Evolutionary conservation across 2,113 vertebrate species (phyloP).

Genomic region (Xyrauchen texanus): DNA sequence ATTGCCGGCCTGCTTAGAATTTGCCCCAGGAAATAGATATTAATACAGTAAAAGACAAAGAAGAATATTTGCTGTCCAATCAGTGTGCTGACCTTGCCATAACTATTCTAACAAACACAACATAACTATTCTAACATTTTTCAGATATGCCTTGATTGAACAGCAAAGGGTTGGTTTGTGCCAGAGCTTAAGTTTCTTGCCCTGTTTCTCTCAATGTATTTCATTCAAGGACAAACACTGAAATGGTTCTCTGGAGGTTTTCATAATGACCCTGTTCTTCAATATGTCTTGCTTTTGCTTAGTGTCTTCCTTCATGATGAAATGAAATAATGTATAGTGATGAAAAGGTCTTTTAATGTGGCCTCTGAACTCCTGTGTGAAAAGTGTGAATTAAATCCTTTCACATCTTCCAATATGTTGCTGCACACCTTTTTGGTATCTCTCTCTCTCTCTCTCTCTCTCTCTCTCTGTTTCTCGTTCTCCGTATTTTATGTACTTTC

Average conservation of each 20-base stretch:
- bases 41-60: too few species aligned
- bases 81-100: too few species aligned
- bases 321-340: constrained; percentile 35
- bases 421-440: constrained; percentile 10
- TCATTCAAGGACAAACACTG: background rate
- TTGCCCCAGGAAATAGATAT: too few species aligned
- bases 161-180: background rate
- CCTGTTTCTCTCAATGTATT: background rate
- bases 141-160: background rate
- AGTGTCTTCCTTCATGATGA: constrained; percentile 22
- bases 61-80: too few species aligned
- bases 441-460: constrained; percentile 5
- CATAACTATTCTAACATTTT: too few species aligned
- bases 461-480: constrained; percentile 5
- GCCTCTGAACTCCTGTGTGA: constrained; percentile 15
- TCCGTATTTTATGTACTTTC: constrained; percentile 1
- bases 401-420: constrained; percentile 35
- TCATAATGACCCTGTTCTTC: constrained; percentile 4
- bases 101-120: background rate
- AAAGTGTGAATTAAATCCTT: constrained; percentile 53
- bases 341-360: constrained; percentile 42
- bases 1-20: too few species aligned
- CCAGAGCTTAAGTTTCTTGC: background rate
- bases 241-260: constrained; percentile 14
- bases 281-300: background rate